Conservation (phyloP, 2,888 invertebrate genomes). For the Heliconius charithonia region DNA sequence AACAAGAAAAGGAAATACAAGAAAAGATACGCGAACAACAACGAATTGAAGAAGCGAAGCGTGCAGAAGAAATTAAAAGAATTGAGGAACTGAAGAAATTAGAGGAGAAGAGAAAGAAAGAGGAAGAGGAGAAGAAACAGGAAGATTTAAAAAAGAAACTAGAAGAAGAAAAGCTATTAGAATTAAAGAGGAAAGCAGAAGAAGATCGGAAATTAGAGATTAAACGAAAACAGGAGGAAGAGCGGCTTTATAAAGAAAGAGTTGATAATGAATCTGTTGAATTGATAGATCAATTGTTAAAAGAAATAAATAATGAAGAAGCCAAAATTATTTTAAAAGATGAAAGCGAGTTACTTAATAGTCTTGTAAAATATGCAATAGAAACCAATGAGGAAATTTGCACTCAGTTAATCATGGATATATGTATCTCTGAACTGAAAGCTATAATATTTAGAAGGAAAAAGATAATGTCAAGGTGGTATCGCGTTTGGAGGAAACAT, state of each 20-base stretch:
- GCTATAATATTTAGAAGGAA: constrained; percentile 67
- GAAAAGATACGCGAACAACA: constrained; percentile 49
- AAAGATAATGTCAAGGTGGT: constrained; percentile 72
- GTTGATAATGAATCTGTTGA: constrained; percentile 69
- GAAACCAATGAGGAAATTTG: constrained; percentile 63
- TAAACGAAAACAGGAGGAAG: constrained; percentile 64
- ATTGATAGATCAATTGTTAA: constrained; percentile 63
- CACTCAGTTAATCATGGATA: constrained; percentile 64
- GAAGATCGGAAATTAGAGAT: constrained; percentile 59
- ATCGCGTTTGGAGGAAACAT: constrained; percentile 68
- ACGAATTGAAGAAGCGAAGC: constrained; percentile 51
- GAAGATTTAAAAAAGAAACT: constrained; percentile 52
- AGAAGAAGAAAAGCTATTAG: constrained; percentile 46
- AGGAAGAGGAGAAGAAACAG: constrained; percentile 52
- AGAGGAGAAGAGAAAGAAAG: constrained; percentile 30
- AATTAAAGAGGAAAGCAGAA: constrained; percentile 53
- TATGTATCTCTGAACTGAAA: constrained; percentile 67
- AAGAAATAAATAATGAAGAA: constrained; percentile 64
- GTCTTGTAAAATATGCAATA: constrained; percentile 61
- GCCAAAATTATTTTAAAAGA: constrained; percentile 59
- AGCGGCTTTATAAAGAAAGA: constrained; percentile 63
- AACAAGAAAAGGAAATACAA: constrained; percentile 37
- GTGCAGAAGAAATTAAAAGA: constrained; percentile 44
- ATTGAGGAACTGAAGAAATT: constrained; percentile 53
- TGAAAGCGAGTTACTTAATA: constrained; percentile 63